A percentile compares a stretch with the other conserved stretches of the same genome.
phyloP scores from a whole-genome alignment of 2,797 vertebrate species.

The Helostoma temminkii region DNA sequence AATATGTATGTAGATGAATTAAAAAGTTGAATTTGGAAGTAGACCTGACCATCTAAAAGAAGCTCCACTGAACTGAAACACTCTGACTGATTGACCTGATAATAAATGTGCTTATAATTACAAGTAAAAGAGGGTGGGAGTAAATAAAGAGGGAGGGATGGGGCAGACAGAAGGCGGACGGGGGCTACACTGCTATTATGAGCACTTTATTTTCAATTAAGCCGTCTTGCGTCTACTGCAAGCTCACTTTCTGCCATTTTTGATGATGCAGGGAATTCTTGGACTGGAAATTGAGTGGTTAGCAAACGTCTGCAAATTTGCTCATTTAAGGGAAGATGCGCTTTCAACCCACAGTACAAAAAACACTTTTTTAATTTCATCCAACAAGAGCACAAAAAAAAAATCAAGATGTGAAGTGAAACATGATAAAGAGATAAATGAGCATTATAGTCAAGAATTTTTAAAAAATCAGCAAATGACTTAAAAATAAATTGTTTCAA shows the following conservation, averaged over 20 bases:
- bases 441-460: too few relatives aligned
- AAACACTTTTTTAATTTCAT: neutral
- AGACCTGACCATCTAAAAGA: constrained; percentile 24
- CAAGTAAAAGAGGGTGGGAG: constrained; percentile 46
- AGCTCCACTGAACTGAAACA: constrained; percentile 38
- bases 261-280: constrained; percentile 84
- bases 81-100: constrained; percentile 69
- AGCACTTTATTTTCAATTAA: constrained; percentile 85
- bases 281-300: constrained; percentile 79
- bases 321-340: constrained; percentile 62
- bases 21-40: constrained; percentile 7
- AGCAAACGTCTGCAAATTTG: constrained; percentile 83
- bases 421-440: neutral
- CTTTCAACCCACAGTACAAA: constrained; percentile 14
- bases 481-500: too few relatives aligned
- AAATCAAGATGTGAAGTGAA: neutral
- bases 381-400: neutral
- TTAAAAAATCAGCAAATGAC: too few relatives aligned
- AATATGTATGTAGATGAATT: neutral
- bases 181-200: constrained; percentile 68
- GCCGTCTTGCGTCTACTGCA: constrained; percentile 60
- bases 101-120: constrained; percentile 66
- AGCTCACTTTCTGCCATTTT: constrained; percentile 75
- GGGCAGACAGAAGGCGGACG: constrained; percentile 34
- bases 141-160: constrained; percentile 53